Percentiles rank a stretch among this genome's conserved stretches.
Conservation (phyloP, 2,113 vertebrate species). For the Deroptyus accipitrinus region DNA sequence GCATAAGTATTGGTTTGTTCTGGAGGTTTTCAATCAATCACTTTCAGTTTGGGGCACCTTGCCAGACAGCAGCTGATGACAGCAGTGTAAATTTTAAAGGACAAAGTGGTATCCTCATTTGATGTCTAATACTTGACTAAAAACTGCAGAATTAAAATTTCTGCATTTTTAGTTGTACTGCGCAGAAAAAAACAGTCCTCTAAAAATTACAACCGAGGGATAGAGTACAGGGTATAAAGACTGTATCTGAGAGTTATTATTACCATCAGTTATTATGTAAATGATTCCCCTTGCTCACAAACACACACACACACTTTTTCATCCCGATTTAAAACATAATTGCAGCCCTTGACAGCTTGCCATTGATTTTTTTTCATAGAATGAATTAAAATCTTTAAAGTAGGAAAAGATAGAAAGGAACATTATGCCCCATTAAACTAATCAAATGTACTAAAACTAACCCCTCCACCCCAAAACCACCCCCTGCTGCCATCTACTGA, state of each 20-base stretch:
- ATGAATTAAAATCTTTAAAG: constrained; percentile 54
- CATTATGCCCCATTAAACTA: constrained; percentile 47
- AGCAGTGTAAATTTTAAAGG: not conserved
- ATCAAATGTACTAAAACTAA: constrained; percentile 44
- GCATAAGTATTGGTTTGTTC: not conserved
- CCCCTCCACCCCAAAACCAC: not conserved
- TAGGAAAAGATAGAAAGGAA: constrained; percentile 20
- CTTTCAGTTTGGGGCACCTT: not conserved
- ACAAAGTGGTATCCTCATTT: not conserved
- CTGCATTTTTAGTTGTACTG: not conserved
- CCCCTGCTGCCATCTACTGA: not conserved
- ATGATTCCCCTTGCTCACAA: constrained; percentile 25
- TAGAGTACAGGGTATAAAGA: not conserved
- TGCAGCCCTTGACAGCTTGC: constrained; percentile 34
- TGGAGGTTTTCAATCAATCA: not conserved
- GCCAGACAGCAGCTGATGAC: not conserved
- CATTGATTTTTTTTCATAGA: constrained; percentile 18
- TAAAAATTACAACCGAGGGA: not conserved
- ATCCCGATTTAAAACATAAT: constrained; percentile 42
- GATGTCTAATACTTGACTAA: not conserved
- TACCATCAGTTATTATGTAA: constrained; percentile 28
- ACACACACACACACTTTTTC: not conserved
- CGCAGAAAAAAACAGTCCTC: not conserved
- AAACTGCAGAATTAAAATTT: not conserved
- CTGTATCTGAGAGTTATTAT: constrained; percentile 18